Base-by-base conservation (phyloP, 2,888 invertebrate species). In the Nemotelus pantherinus region DNA sequence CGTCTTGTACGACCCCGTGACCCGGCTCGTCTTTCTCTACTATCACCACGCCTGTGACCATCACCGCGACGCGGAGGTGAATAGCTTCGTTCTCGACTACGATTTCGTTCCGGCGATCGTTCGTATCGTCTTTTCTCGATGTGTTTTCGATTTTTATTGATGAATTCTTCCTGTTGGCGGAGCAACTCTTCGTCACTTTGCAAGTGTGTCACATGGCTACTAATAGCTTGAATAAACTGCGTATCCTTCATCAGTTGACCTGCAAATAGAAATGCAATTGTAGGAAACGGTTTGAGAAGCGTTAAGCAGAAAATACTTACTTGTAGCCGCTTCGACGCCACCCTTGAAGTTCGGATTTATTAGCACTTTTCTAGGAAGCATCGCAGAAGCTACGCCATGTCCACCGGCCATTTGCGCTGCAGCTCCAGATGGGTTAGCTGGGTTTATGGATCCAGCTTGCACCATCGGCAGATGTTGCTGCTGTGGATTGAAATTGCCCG, bases 301-400 rank as follows among this genome's bases (percentile, higher is more conserved):
- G 25, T 25, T 25, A 25, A 25, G 25, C 25, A 25, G 25, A 25
- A 25, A 47, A 45, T n/a, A 67, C 55, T 77, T 71, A 81, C 81
- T 87, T 70, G 86, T 88, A 58, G 87, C 88, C 6, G 88, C 88
- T 80, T 87, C 86, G 50, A 87, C 87, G 39, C 87, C 87, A 2
- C 88, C 87, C 78, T 87, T 87, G 68, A 87, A 87, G 80, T 87
- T 87, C 1, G 87, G 87, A 82, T 87, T 87, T 50, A 87, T 87
- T 41, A 87, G 82, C 71, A 87, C 84, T 82, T 85, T 85, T 55
- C 83, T 80, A 0, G 85, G 84, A 3, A 83, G 81, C 76, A 83
- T 71, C 10, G 81, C 60, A 48, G 78, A 78, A 25, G 25, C 25
- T 25, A 25, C 25, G 25, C 25, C 25, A 25, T 25, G 25, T 41